Base-by-base conservation (phyloP, 1,140 invertebrate species). In the Ooceraea biroi region DNA sequence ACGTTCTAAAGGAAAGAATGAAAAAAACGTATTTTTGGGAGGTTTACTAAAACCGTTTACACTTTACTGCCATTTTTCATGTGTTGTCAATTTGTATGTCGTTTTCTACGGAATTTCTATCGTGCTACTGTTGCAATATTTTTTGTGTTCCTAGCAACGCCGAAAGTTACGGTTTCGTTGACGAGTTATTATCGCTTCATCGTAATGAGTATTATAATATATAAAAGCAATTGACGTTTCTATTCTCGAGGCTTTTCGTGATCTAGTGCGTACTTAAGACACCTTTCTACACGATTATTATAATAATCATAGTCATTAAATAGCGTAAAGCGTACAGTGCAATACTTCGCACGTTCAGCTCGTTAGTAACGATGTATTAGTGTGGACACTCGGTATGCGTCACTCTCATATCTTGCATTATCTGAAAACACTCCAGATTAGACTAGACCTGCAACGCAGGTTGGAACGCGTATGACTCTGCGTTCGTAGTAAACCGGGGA, bases 191-290 rank as follows among this genome's bases (percentile, higher is more conserved):
- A 10, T 41, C 1, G 2, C 4, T 65, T 65, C 52, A 0, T 50
- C 36, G 30, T 17, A 36, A 0, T 19, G 19, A 65, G 22, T 1
- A 63, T 14, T 52, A 7, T 52, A 71, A 2, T 11, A 27, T 25
- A 52, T 36, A 25, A 66, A 66, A 77, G n/a, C n/a, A n/a, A 14
- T 61, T 3, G 5, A 3, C 46, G 0, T 65, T 30, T 48, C 36
- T 0, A 61, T 61, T 74, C 3, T 22, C 25, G 11, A 65, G 12
- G 14, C 19, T 44, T 73, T 66, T 41, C 27, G 17, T 50, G 41
- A 73, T 73, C 44, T 60, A 73, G 14, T 76, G 30, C 41, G 60
- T 77, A 77, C 60, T 77, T 66, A 77, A 77, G 10, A 77, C 52
- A 52, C 36, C 1, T 77, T 22, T 27, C 22, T 17, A 12, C 36